Percentiles rank a stretch among this genome's conserved stretches.
Evolutionary conservation across 1,140 invertebrate species (phyloP).

Genomic region (Procambarus virginalis): DNA sequence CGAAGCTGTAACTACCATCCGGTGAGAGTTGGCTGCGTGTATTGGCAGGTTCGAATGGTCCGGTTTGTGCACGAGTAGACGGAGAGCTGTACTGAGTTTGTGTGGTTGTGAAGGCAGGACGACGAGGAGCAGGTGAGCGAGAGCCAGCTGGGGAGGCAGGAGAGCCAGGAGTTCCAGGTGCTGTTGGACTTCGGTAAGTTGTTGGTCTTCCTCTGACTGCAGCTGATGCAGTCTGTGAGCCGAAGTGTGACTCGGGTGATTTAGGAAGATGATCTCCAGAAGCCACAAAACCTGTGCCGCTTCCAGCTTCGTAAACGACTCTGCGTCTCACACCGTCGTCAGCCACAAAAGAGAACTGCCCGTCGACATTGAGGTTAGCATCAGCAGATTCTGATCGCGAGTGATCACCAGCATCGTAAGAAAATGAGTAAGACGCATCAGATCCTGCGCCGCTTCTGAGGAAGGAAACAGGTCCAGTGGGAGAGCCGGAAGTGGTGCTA

Average conservation of each 20-base stretch:
- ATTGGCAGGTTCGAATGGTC: neutral
- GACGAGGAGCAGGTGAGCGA: neutral
- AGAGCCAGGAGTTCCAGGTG: too few species aligned
- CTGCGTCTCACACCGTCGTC: slow-evolving; percentile 61
- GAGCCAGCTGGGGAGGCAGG: neutral
- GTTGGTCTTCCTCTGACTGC: neutral
- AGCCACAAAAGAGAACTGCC: slow-evolving; percentile 58
- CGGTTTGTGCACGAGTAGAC: neutral
- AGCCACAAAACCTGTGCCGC: slow-evolving; percentile 58
- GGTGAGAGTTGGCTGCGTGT: neutral
- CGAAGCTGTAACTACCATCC: slow-evolving; percentile 63
- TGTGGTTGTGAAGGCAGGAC: neutral
- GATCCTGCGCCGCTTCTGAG: neutral
- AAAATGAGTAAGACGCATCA: slow-evolving; percentile 67
- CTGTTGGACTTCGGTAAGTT: neutral
- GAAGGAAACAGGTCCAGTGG: neutral
- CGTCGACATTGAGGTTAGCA: slow-evolving; percentile 60
- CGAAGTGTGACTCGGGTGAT: slow-evolving; percentile 25
- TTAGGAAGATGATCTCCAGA: slow-evolving; percentile 59
- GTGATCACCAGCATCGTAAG: slow-evolving; percentile 70
- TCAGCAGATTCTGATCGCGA: slow-evolving; percentile 60
- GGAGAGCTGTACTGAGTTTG: neutral
- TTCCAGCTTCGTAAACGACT: slow-evolving; percentile 55
- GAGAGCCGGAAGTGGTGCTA: neutral
- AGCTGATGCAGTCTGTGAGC: neutral